These are phyloP conservation scores for Heterocephalus glaber DNA, from an alignment of 2,113 vertebrate genomes.

Conservation along the genomic window DNA sequence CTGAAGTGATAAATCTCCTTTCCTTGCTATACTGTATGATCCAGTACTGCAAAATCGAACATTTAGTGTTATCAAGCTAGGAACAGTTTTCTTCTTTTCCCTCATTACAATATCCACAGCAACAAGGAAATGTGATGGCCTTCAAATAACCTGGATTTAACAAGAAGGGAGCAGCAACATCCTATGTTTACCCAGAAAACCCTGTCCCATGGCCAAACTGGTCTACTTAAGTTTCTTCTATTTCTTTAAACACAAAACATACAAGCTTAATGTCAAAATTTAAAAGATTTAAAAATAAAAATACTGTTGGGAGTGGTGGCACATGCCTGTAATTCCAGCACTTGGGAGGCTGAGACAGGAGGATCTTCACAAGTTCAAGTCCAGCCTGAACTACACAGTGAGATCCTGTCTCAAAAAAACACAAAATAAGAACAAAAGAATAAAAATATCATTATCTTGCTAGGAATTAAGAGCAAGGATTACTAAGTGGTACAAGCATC, in stretches of 20 bases:
- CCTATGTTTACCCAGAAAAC: not conserved
- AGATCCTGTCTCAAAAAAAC: not conserved
- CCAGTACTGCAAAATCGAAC: conserved; percentile 8
- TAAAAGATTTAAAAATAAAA: conserved; percentile 25
- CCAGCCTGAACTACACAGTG: not conserved
- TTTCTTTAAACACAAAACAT: not conserved
- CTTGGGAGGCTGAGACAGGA: not conserved
- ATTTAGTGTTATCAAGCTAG: not conserved
- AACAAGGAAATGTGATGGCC: not conserved
- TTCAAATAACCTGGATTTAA: not conserved
- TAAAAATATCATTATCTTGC: not conserved
- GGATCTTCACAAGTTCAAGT: not conserved
- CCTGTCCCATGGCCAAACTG: not conserved
- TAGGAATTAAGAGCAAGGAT: not conserved
- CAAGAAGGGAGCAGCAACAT: not conserved
- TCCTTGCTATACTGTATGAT: not conserved
- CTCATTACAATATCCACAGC: not conserved
- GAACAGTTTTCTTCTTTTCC: not conserved
- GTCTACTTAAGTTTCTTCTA: not conserved
- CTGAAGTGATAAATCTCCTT: not conserved
- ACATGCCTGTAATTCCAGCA: not conserved
- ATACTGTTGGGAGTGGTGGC: not conserved
- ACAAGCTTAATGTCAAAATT: not conserved
- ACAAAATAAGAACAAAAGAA: not conserved
- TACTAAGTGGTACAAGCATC: not conserved